Conservation (phyloP, 1,140 invertebrate species). For the Drosophila arizonae region DNA sequence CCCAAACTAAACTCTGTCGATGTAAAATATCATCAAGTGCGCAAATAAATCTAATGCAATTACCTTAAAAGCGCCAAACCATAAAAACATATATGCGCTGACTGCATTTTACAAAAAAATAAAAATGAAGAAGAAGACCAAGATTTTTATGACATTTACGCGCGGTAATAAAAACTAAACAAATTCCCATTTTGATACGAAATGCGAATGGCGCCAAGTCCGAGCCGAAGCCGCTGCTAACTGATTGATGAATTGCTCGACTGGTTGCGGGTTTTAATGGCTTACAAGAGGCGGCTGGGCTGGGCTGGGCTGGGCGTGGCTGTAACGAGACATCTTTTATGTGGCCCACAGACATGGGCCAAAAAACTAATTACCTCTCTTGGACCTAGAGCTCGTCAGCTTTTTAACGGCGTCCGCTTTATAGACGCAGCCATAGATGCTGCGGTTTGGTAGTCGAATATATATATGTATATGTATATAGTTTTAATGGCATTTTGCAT, state of each 20-base stretch:
- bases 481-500: slow-evolving; percentile 68
- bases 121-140: not conserved
- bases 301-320: slow-evolving; percentile 11
- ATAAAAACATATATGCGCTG: slow-evolving; percentile 45
- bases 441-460: slow-evolving; percentile 10
- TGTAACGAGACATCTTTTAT: slow-evolving; percentile 50
- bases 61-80: slow-evolving; percentile 53
- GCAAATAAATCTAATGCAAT: slow-evolving; percentile 55
- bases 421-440: slow-evolving; percentile 5
- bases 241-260: slow-evolving; percentile 41
- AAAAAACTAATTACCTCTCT: slow-evolving; percentile 62
- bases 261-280: slow-evolving; percentile 28
- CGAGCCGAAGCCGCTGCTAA: not conserved
- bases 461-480: slow-evolving; percentile 15
- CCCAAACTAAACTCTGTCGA: not conserved
- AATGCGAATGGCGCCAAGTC: slow-evolving; percentile 51
- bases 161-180: slow-evolving; percentile 60
- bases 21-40: slow-evolving; percentile 17
- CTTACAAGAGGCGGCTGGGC: slow-evolving; percentile 30
- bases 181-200: slow-evolving; percentile 49
- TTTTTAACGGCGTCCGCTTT: slow-evolving; percentile 20
- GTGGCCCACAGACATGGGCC: slow-evolving; percentile 35
- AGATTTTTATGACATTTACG: slow-evolving; percentile 60
- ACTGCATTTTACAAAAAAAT: slow-evolving; percentile 35
- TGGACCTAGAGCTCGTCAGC: slow-evolving; percentile 8